Evolutionary conservation across 2,797 vertebrate species (phyloP).

Genomic region (Lepilemur ruficaudatus): DNA sequence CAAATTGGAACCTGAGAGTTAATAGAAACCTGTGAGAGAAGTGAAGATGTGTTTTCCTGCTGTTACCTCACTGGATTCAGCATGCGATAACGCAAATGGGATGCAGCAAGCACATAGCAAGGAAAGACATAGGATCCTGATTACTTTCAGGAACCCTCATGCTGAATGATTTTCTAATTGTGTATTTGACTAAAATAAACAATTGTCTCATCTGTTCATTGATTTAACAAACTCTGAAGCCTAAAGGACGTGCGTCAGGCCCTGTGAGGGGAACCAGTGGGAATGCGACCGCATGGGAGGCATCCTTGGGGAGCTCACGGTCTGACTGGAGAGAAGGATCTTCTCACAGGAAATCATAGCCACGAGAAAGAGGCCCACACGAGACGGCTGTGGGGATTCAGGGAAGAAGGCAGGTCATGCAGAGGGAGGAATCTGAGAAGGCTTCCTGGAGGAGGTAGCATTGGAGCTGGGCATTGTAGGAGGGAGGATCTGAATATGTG

Average conservation of each 20-base stretch:
- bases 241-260: neutral
- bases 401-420: fast-evolving
- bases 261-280: neutral
- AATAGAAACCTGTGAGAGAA: neutral
- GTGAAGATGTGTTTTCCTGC: neutral
- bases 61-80: neutral
- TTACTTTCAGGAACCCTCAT: neutral
- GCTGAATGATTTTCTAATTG: slow-evolving; percentile 19
- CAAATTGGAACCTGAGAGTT: neutral
- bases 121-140: neutral
- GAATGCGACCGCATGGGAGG: neutral
- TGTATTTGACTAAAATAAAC: neutral
- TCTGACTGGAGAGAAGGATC: neutral
- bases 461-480: neutral
- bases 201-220: neutral
- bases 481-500: neutral
- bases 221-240: neutral
- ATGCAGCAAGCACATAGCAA: neutral
- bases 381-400: neutral
- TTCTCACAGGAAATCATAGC: neutral
- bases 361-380: neutral
- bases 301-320: neutral
- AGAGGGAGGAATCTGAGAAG: neutral
- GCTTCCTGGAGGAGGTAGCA: neutral
- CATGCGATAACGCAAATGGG: neutral